Evolutionary conservation across 1,140 invertebrate species (phyloP), one percentile per base, ranked within the genome.

Genomic region (Drosophila ambigua): DNA sequence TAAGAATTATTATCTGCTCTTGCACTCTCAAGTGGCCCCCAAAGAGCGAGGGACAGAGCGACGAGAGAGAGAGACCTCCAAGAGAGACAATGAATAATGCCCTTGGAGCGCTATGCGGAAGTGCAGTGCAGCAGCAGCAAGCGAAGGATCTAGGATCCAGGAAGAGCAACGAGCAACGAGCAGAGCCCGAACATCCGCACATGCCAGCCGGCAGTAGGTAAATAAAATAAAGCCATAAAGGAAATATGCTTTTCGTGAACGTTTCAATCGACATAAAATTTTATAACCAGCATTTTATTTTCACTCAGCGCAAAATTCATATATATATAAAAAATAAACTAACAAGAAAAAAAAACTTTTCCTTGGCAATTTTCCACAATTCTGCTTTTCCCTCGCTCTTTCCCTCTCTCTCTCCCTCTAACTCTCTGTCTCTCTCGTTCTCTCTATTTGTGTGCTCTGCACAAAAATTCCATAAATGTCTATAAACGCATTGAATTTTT

Each of bases 1-100:
- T 82, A 85, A 87, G 82, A 81, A 85, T 85, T 85, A 85, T 85
- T 85, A 85, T 87, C 81, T 85, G 69, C 81, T 78, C 65, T 67
- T 85, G 81, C 81, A 82, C 81, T 85, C 65, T 75, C 44, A 68
- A 85, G 82, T 85, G 78, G 65, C 60, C 73, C 82, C 65, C 63
- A 55, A 67, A 76, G 73, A 75, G 39, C 44, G 35, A 31, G 28
- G 2, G 28, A 2, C 2, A 76, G 73, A 74, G 35, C 43, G 24
- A 8, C n/a, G 35, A 13, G 41, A 11, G 15, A 11, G 4, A 44
- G 44, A 60, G 41, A 39, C 35, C 35, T 39, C 35, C 11, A 39
- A 24, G 23, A 13, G 35, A 49, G 67, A 81, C 79, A 81, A 83
- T 85, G 81, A 85, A 82, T 85, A 82, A 85, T 85, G 83, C 87